Conservation (phyloP, 2,888 invertebrate species). For the Synergus laeviventris region DNA sequence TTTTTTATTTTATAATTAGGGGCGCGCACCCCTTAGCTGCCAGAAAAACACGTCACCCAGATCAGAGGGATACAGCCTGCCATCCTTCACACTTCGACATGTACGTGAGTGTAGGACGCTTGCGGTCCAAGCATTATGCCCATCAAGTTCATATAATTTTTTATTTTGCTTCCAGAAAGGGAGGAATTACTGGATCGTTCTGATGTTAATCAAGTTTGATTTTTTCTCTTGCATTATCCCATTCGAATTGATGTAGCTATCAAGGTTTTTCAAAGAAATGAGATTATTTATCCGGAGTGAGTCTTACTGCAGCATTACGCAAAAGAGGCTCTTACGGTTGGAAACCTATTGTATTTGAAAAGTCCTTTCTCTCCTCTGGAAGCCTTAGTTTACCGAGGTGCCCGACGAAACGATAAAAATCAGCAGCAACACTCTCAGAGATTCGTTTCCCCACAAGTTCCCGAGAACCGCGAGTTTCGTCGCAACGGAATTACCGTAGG, state of each 20-base stretch:
- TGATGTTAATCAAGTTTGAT: neutral
- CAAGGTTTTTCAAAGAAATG: conserved; percentile 33
- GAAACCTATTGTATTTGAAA: conserved; percentile 39
- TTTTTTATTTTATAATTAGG: conserved; percentile 76
- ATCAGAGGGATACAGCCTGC: conserved; percentile 42
- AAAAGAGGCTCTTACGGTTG: conserved; percentile 33
- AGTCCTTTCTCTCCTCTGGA: conserved; percentile 24
- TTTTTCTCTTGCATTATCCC: neutral
- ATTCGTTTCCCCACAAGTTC: conserved; percentile 35
- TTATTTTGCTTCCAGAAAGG: too few relatives aligned
- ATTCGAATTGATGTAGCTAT: conserved; percentile 18
- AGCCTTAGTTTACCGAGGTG: conserved; percentile 31
- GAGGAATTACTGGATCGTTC: too few relatives aligned
- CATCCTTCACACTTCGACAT: conserved; percentile 38
- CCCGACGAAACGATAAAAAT: conserved; percentile 36
- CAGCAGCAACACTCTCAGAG: conserved; percentile 39
- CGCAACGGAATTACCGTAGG: conserved; percentile 38
- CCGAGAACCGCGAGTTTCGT: conserved; percentile 39
- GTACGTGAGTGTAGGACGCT: conserved; percentile 11
- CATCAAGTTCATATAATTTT: too few relatives aligned
- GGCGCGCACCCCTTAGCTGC: conserved; percentile 74
- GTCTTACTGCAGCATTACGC: conserved; percentile 34
- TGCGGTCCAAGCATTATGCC: conserved; percentile 13
- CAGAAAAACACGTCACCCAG: conserved; percentile 74
- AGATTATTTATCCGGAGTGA: conserved; percentile 34